Conservation (phyloP, 2,888 invertebrate genomes). For the Agrochola lota region DNA sequence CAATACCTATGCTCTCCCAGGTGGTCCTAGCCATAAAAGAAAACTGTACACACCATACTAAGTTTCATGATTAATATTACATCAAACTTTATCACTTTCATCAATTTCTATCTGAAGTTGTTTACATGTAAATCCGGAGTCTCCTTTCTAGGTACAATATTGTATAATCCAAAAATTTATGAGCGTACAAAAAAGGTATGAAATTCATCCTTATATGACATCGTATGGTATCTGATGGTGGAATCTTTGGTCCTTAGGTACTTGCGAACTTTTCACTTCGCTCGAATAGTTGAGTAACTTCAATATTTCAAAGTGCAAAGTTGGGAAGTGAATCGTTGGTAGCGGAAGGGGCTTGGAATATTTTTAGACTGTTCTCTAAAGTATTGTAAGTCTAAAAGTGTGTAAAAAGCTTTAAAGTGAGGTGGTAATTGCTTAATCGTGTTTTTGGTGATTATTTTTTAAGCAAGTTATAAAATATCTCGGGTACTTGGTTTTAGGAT, state of each 20-base stretch:
- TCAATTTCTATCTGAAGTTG: constrained; percentile 49
- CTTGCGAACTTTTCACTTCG: constrained; percentile 72
- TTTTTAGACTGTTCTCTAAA: constrained; percentile 49
- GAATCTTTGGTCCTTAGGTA: constrained; percentile 63
- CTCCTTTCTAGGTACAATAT: constrained; percentile 57
- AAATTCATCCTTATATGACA: constrained; percentile 55
- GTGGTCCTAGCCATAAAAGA: constrained; percentile 29
- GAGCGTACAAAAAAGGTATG: constrained; percentile 57
- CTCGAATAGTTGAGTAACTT: constrained; percentile 71
- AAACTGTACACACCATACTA: constrained; percentile 23
- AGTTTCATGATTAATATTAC: constrained; percentile 55
- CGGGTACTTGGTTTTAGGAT: not conserved
- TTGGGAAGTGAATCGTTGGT: constrained; percentile 65
- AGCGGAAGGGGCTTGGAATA: constrained; percentile 40
- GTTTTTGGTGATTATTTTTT: constrained; percentile 26
- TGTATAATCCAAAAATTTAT: constrained; percentile 63
- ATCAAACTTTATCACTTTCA: constrained; percentile 52
- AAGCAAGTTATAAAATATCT: not conserved
- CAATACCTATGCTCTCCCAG: not conserved
- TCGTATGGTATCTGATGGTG: constrained; percentile 53
- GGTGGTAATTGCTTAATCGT: constrained; percentile 37
- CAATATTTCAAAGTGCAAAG: constrained; percentile 71
- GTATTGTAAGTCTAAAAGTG: constrained; percentile 34
- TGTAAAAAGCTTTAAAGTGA: constrained; percentile 26
- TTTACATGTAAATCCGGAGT: constrained; percentile 54